phyloP scores from a whole-genome alignment of 23 tunicate genomes.

The Ascidia mentula region DNA sequence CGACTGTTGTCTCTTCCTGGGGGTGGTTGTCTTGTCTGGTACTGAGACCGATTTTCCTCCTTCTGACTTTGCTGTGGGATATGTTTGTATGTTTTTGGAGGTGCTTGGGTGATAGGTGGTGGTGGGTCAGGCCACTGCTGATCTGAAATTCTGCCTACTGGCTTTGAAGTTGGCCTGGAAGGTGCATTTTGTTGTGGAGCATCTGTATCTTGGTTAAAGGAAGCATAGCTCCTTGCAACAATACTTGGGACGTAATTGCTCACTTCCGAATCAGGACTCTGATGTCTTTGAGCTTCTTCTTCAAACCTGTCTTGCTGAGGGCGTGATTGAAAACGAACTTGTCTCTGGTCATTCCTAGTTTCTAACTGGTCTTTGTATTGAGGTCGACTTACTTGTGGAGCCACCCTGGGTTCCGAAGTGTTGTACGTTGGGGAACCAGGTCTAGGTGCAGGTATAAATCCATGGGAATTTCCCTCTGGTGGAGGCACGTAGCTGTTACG shows the following conservation, averaged over 20 bases:
- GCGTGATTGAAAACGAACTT: neutral
- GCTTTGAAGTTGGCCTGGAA: neutral
- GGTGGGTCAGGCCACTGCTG: slow-evolving; percentile 42
- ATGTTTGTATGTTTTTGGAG: neutral
- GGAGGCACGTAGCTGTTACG: slow-evolving; percentile 4
- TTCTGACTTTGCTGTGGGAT: neutral
- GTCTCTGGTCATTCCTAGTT: neutral
- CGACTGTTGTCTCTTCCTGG: slow-evolving; percentile 23
- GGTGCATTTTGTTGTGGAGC: neutral
- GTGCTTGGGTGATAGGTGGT: slow-evolving; percentile 12
- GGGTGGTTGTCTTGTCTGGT: slow-evolving; percentile 24
- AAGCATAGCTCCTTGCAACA: slow-evolving; percentile 47
- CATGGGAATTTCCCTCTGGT: neutral
- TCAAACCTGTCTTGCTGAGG: neutral
- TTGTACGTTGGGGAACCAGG: neutral
- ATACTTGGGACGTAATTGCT: slow-evolving; percentile 61
- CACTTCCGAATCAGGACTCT: slow-evolving; percentile 12
- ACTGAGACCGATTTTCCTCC: neutral
- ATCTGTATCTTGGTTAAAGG: slow-evolving; percentile 12
- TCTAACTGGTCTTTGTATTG: neutral
- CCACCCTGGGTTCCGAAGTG: too few relatives aligned
- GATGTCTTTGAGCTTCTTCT: neutral
- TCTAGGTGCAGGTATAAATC: neutral
- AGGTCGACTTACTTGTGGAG: neutral
- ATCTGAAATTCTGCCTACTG: neutral